A percentile compares a stretch with the other conserved stretches of the same genome.
Evolutionary conservation across 2,113 vertebrate species (phyloP).

Genomic region (Oncorhynchus clarkii): DNA sequence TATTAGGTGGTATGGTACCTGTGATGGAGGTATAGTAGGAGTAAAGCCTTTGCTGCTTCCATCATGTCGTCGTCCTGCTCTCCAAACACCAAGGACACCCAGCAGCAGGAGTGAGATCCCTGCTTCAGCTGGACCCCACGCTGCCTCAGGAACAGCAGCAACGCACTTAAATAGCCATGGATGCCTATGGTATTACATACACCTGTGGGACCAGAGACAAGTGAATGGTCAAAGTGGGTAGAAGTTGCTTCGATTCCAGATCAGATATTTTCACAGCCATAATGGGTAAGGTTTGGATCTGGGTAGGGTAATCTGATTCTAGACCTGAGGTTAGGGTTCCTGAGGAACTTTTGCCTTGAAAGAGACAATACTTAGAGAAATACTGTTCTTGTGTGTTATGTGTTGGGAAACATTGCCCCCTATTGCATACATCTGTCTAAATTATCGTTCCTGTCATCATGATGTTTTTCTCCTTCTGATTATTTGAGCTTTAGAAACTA

Average conservation of each 20-base stretch:
- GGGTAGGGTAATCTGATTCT: too few species aligned
- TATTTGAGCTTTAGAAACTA: too few species aligned
- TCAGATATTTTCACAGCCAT: background rate
- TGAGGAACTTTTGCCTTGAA: too few species aligned
- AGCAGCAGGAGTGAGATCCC: constrained; percentile 75
- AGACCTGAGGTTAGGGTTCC: too few species aligned
- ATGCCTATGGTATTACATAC: constrained; percentile 32
- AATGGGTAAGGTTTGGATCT: too few species aligned
- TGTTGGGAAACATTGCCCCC: constrained; percentile 15
- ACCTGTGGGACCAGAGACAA: constrained; percentile 26
- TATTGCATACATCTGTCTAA: constrained; percentile 24
- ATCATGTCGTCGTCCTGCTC: constrained; percentile 97
- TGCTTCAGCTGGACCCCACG: constrained; percentile 35
- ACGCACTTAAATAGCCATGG: constrained; percentile 57
- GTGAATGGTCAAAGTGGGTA: background rate
- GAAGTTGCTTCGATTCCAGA: too few species aligned
- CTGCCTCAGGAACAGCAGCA: constrained; percentile 75
- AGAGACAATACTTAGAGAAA: background rate
- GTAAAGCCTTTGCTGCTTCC: constrained; percentile 81
- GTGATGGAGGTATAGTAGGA: constrained; percentile 77
- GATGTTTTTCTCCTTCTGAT: too few species aligned
- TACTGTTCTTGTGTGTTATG: background rate
- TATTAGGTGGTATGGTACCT: constrained; percentile 50
- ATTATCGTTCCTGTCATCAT: too few species aligned
- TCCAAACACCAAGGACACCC: constrained; percentile 82